Base-by-base conservation (phyloP, 2,888 invertebrate species). In the Macrophya alboannulata region DNA sequence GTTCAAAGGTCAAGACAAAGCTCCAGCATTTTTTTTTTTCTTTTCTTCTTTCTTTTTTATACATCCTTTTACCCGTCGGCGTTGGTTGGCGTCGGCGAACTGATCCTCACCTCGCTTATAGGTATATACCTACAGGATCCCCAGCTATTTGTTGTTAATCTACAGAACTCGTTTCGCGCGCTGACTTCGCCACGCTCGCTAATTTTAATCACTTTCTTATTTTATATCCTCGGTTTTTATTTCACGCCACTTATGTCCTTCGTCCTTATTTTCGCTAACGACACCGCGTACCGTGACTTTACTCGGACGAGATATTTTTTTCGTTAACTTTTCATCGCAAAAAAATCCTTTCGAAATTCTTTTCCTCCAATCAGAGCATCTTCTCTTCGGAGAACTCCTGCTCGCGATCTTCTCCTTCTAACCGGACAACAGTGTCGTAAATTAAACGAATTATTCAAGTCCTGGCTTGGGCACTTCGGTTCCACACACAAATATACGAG, bases 361-460 rank as follows among this genome's bases (percentile, higher is more conserved):
- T 55, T 6, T 55, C n/a, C 55, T 55, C n/a, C n/a, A n/a, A n/a
- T 55, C 55, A 5, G 55, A 55, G 6, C 2, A n/a, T 55, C 55
- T n/a, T 17, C 1, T 55, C 59, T 45, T 43, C 37, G 17, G 12
- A 17, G 21, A 59, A 21, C 59, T 76, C 37, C 43, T 71, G 43
- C 76, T 43, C 77, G 25, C 17, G 51, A 77, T 55, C 25, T 31
- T 51, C 48, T 55, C 17, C 31, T 51, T 31, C 25, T 51, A 4
- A 77, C 10, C 6, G n/a, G 10, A 45, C 43, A 72, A 86, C 88
- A 86, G 88, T 89, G 88, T 91, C 92, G 90, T 93, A 93, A 93
- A 93, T 92, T 92, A 92, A 90, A 89, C 90, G 91, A 92, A 89
- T 81, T 81, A 40, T 81, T 62, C 59, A 43, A 62, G 43, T 59